Evolutionary conservation across 2,888 invertebrate species (phyloP).

Genomic region (Brenthis hecate): DNA sequence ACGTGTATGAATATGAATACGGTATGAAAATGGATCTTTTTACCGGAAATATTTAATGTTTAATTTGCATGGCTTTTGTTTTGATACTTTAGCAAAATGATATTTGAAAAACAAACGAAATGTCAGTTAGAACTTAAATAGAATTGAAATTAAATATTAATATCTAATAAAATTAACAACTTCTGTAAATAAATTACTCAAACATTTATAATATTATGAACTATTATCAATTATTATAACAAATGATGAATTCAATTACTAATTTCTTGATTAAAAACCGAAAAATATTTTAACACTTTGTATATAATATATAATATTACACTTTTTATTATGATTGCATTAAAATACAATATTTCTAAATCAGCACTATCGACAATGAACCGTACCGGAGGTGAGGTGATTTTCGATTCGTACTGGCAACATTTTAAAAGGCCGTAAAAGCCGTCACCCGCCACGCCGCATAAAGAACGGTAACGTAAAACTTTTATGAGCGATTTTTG

Average conservation of each 20-base stretch:
- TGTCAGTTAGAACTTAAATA: no score
- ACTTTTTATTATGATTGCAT: conserved; percentile 3
- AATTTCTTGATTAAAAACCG: no score
- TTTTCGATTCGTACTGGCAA: conserved; percentile 67
- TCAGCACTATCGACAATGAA: conserved; percentile 28
- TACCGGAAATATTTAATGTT: conserved; percentile 28
- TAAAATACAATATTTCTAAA: conserved; percentile 27
- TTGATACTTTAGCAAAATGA: conserved; percentile 2
- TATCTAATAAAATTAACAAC: no score
- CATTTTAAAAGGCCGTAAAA: conserved; percentile 61
- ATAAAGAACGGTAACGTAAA: conserved; percentile 51
- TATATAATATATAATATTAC: no score
- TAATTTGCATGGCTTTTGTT: conserved; percentile 28
- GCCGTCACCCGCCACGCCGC: conserved; percentile 43
- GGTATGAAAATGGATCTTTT: conserved; percentile 23
- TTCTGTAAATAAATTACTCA: no score
- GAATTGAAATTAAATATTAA: no score
- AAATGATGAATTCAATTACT: no score
- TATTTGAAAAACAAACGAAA: conserved; percentile 2
- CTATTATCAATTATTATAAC: no score
- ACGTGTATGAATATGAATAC: conserved; percentile 48
- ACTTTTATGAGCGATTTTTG: conserved; percentile 64
- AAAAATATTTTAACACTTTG: no score
- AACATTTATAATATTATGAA: no score
- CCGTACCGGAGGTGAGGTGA: conserved; percentile 64